Base-by-base conservation (phyloP, 2,113 vertebrate species). In the Tricholaema leucomelas region DNA sequence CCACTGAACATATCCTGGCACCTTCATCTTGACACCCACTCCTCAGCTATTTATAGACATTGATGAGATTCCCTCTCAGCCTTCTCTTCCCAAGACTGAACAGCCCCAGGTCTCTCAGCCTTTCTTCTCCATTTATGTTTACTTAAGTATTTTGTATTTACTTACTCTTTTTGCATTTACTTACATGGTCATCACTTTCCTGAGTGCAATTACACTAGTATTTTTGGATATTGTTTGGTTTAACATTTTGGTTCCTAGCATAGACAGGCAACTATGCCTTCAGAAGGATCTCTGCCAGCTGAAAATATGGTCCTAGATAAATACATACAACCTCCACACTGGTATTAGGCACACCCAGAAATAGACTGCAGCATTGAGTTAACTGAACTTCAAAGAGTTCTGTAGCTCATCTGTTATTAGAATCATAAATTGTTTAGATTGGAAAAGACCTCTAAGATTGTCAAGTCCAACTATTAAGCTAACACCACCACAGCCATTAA, bases 181-280 rank as follows among this genome's bases (percentile, higher is more conserved):
- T 65, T 74, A 69, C 50, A 50, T 27, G 78, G 20, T 72, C 93
- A 69, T 27, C 61, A 78, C 21, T 83, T 88, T 84, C 69, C 61
- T 69, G 40, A 1, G 3, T 81, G 73, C n/a, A 84, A 83, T 77
- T 81, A 31, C 15, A 58, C 48, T 81, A 78, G 58, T 78, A 71
- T 90, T 93, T 91, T 92, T 91, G 90, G 59, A 36, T 83, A 31
- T 56, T 65, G 4, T 48, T n/a, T 42, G 31, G 6, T 83, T 21
- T 90, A 77, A 79, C 77, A n/a, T 86, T 92, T 94, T 88, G 70
- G 21, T 92, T 90, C 65, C 50, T 81, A 33, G 28, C 36, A 52
- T 56, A 86, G 69, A 82, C 42, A 74, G 42, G 48, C 76, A 85
- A 5, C 60, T 69, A 48, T 88, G 55, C 70, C 58, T 94, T 87